Conservation (phyloP, 2,797 vertebrate genomes). For the Heliangelus exortis region DNA sequence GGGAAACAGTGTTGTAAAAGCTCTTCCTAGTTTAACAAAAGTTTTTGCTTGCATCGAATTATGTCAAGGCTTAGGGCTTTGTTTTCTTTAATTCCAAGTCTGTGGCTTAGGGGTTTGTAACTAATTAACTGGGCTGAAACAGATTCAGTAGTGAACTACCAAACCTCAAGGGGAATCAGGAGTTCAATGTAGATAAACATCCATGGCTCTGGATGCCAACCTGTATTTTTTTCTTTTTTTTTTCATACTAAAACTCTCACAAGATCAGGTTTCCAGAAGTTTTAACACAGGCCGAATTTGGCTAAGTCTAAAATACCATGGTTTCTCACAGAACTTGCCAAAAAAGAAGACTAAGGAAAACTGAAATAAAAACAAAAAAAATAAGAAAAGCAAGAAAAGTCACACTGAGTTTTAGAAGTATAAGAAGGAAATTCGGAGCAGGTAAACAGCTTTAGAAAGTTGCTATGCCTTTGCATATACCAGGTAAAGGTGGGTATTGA, state of each 20-base stretch:
- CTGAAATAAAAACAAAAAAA: not conserved
- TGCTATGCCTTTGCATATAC: not conserved
- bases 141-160: conserved; percentile 54
- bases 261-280: conserved; percentile 58
- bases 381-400: not conserved
- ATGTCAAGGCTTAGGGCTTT: not conserved
- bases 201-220: conserved; percentile 44
- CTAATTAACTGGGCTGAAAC: conserved; percentile 62
- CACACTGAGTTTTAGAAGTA: not conserved
- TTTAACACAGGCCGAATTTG: conserved; percentile 36
- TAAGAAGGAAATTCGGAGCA: not conserved
- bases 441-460: not conserved
- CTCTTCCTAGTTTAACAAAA: conserved; percentile 1
- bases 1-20: not conserved
- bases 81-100: conserved; percentile 45
- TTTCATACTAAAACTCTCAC: conserved; percentile 13
- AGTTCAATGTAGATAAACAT: conserved; percentile 57
- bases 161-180: conserved; percentile 56
- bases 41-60: conserved; percentile 38
- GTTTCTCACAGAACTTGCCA: conserved; percentile 50
- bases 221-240: not conserved
- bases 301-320: not conserved
- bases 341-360: not conserved
- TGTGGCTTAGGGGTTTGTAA: conserved; percentile 55
- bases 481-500: not conserved